These are phyloP conservation scores for Sinotaia quadrata DNA, from an alignment of 2,888 invertebrate species.

Conservation along the genomic window DNA sequence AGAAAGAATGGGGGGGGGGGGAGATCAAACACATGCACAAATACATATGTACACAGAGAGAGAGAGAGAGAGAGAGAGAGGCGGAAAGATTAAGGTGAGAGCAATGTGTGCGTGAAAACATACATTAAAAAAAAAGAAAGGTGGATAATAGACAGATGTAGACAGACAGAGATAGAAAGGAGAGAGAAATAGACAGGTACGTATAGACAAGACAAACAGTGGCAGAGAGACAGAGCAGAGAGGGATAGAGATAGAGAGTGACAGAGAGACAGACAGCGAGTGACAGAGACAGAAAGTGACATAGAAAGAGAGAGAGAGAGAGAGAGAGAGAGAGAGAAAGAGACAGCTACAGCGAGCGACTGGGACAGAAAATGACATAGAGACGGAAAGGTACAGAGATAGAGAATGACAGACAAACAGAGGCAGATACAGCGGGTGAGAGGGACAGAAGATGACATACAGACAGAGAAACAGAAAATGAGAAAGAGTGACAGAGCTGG, in stretches of 20 bases:
- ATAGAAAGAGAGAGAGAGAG: constrained; percentile 5
- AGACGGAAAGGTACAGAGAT: constrained; percentile 2
- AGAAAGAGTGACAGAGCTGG: background rate
- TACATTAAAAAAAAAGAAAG: background rate
- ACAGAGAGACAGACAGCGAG: background rate
- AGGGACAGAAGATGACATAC: background rate
- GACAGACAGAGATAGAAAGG: background rate
- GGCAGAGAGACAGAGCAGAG: constrained; percentile 12
- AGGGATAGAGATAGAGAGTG: constrained; percentile 12
- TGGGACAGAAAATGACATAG: background rate
- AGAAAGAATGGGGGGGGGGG: no score
- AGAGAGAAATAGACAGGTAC: constrained; percentile 4
- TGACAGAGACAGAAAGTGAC: background rate
- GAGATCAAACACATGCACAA: no score
- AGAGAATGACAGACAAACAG: background rate
- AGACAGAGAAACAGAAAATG: background rate
- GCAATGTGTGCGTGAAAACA: background rate
- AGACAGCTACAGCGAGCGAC: background rate
- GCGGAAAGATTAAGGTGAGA: background rate
- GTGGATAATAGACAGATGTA: background rate
- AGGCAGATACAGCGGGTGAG: background rate
- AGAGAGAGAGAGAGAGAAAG: constrained; percentile 6
- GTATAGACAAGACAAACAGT: background rate
- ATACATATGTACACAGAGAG: no score
- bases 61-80: background rate